phyloP scores from a whole-genome alignment of 2,113 vertebrate genomes.

The Tragelaphus scriptus region DNA sequence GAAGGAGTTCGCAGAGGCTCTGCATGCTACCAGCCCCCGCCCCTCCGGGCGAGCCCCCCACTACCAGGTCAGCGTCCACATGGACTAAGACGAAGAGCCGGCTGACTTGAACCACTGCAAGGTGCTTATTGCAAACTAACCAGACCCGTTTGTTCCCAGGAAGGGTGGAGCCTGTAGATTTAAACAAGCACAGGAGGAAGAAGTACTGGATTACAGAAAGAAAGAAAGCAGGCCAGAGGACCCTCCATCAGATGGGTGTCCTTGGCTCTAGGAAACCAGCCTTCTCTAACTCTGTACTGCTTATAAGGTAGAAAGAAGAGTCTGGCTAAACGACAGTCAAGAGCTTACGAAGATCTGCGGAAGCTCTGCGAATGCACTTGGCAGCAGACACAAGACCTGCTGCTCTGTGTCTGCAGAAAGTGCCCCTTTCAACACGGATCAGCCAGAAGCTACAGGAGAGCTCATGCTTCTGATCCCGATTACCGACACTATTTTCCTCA shows the following conservation, averaged over 20 bases:
- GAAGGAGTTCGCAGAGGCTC: neutral
- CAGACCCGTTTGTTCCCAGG: neutral
- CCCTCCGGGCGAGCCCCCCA: rapidly evolving
- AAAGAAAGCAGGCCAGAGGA: neutral
- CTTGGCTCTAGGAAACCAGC: neutral
- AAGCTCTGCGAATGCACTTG: neutral
- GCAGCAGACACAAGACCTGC: neutral
- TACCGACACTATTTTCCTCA: neutral
- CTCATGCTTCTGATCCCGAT: neutral
- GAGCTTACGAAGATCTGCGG: neutral
- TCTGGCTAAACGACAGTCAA: neutral
- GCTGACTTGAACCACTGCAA: neutral
- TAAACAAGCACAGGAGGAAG: neutral
- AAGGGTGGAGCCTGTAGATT: neutral
- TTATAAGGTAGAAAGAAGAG: neutral
- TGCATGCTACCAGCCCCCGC: neutral
- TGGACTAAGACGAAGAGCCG: neutral
- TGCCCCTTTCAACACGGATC: neutral
- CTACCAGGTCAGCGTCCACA: neutral
- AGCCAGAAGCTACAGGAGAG: neutral
- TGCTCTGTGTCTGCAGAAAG: neutral
- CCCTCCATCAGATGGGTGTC: neutral
- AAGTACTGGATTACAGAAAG: neutral
- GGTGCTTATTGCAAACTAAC: constrained; percentile 3
- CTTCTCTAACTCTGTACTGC: neutral